A percentile compares a stretch with the other conserved stretches of the same genome.
Evolutionary conservation across 2,113 vertebrate genomes (phyloP).

Genomic region (Rhinopomastus cyanomelas): DNA sequence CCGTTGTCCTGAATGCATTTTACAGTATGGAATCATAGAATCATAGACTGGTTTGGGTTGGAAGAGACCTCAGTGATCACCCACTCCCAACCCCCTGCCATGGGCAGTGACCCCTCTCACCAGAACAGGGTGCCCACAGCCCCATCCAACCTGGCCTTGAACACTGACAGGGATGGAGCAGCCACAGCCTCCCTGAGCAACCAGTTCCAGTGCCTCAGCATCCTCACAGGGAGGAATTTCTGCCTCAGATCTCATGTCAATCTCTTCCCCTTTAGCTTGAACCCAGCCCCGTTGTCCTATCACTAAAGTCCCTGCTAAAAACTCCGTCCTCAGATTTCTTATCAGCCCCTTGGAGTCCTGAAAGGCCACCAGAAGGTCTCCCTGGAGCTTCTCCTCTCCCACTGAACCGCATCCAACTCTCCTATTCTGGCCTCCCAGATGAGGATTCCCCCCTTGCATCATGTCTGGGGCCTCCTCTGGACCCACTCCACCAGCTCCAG

Average conservation of each 20-base stretch:
- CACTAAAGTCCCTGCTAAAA: background rate
- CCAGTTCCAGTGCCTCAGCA: background rate
- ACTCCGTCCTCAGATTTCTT: background rate
- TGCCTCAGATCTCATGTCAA: background rate
- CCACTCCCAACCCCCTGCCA: background rate
- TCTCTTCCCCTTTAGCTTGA: background rate
- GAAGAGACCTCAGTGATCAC: background rate
- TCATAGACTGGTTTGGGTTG: background rate
- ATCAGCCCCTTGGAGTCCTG: too few relatives aligned
- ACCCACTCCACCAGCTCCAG: too few relatives aligned
- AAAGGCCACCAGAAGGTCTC: background rate
- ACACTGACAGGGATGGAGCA: background rate
- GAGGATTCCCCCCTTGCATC: background rate
- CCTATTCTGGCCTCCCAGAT: background rate
- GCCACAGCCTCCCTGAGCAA: background rate
- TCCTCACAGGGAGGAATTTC: background rate
- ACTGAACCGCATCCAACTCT: background rate
- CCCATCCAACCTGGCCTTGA: background rate
- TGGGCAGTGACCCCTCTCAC: too few relatives aligned
- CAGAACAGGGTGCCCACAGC: background rate
- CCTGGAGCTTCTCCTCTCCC: background rate
- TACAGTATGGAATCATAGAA: fast-evolving
- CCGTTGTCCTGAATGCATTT: background rate
- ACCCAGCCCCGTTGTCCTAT: background rate
- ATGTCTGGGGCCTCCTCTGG: too few relatives aligned